Percentiles rank a stretch among this genome's conserved stretches.
These are phyloP conservation scores for Diploscapter pachys DNA, from an alignment of 1,140 invertebrate genomes.

Conservation along the genomic window DNA sequence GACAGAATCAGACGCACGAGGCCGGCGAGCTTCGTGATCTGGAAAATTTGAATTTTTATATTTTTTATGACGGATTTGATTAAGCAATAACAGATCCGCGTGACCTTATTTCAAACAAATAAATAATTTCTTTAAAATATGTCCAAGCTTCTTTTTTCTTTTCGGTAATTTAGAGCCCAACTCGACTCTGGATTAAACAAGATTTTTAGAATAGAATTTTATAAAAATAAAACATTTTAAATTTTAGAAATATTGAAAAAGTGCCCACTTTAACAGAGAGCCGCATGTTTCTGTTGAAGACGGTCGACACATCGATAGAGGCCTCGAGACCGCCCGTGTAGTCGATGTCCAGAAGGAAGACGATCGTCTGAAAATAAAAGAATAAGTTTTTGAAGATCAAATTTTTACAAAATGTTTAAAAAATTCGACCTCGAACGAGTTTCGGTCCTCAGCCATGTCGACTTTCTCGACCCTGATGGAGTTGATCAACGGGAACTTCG, in stretches of 20 bases:
- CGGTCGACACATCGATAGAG: constrained; percentile 82
- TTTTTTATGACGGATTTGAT: no score
- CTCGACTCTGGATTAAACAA: no score
- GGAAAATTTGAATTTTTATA: constrained; percentile 48
- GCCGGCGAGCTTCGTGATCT: constrained; percentile 79
- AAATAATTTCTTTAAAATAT: no score
- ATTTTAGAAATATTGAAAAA: no score
- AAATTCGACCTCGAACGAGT: constrained; percentile 46
- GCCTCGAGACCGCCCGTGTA: constrained; percentile 86
- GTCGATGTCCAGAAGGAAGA: constrained; percentile 77
- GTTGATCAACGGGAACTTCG: constrained; percentile 80
- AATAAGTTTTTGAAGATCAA: no score
- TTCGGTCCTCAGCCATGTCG: constrained; percentile 73
- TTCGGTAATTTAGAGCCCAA: no score
- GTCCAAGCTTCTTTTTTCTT: no score
- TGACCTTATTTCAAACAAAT: no score
- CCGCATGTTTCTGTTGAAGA: constrained; percentile 82
- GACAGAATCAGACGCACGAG: constrained; percentile 79
- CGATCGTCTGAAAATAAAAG: constrained; percentile 63
- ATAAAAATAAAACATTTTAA: no score
- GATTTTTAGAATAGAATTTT: neutral
- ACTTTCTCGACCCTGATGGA: constrained; percentile 75
- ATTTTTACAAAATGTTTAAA: no score
- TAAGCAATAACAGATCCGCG: no score
- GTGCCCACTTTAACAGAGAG: constrained; percentile 77